A percentile compares a stretch with the other conserved stretches of the same genome.
Conservation (phyloP, 2,113 vertebrate genomes). For the Thalassarche chlororhynchos region DNA sequence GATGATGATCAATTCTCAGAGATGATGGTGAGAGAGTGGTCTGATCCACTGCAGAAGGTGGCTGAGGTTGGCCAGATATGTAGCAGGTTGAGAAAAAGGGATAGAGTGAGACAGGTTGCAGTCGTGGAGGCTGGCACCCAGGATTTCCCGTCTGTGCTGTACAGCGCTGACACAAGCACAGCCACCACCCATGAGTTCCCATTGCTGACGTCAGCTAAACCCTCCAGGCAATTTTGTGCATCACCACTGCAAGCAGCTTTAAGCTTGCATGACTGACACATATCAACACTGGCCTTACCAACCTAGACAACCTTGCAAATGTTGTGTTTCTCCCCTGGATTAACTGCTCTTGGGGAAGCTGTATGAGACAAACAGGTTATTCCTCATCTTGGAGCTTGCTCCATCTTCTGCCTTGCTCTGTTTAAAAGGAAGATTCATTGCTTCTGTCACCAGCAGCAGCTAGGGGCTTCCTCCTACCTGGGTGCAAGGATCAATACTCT, state of each 20-base stretch:
- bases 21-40: fast-evolving
- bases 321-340: background rate
- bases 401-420: background rate
- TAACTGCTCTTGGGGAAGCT: background rate
- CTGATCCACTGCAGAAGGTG: background rate
- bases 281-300: too few species aligned
- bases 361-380: background rate
- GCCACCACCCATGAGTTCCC: fast-evolving
- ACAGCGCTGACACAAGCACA: background rate
- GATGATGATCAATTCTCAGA: background rate
- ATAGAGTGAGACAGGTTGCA: background rate
- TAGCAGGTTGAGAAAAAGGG: background rate
- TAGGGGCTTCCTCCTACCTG: fast-evolving
- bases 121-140: fast-evolving
- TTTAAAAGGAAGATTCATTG: background rate
- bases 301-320: background rate
- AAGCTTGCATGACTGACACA: background rate
- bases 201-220: background rate
- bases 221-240: background rate
- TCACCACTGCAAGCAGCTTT: background rate
- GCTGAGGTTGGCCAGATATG: background rate
- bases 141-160: background rate
- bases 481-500: too few species aligned
- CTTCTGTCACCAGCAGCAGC: background rate
- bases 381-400: background rate